Conservation (phyloP, 2,113 vertebrate genomes). For the Tapirus terrestris region DNA sequence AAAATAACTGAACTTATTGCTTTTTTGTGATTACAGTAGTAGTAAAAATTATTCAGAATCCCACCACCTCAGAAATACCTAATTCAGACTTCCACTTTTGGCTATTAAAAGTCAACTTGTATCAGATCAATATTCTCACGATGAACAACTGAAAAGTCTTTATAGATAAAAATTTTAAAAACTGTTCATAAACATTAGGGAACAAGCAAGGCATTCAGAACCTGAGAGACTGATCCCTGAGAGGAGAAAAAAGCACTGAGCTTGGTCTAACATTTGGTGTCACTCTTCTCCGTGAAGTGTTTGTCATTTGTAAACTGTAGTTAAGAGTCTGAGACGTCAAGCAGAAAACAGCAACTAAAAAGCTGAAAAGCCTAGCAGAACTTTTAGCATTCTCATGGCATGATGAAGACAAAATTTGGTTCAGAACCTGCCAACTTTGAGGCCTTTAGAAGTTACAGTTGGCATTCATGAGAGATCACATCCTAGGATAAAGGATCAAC, state of each 20-base stretch:
- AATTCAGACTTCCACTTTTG: not conserved
- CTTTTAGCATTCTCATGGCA: not conserved
- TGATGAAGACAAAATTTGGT: not conserved
- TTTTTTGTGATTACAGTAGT: not conserved
- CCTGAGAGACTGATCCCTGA: not conserved
- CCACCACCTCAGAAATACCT: not conserved
- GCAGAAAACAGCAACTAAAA: not conserved
- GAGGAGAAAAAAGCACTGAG: not conserved
- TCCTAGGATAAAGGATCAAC: not conserved
- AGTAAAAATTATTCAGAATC: not conserved
- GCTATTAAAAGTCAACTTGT: not conserved
- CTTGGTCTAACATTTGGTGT: not conserved
- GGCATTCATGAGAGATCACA: not conserved
- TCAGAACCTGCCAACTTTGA: not conserved
- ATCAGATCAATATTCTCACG: not conserved
- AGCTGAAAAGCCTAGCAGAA: not conserved
- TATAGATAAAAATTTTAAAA: not conserved
- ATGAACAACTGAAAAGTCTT: not conserved
- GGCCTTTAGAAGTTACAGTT: not conserved
- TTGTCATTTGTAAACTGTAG: not conserved
- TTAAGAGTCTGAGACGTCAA: not conserved
- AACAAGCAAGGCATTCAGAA: not conserved
- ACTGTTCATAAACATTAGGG: not conserved
- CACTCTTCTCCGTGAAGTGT: not conserved
- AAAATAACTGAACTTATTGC: not conserved